Evolutionary conservation across 2,113 vertebrate species (phyloP).

Genomic region (Dolichotis patagonum): DNA sequence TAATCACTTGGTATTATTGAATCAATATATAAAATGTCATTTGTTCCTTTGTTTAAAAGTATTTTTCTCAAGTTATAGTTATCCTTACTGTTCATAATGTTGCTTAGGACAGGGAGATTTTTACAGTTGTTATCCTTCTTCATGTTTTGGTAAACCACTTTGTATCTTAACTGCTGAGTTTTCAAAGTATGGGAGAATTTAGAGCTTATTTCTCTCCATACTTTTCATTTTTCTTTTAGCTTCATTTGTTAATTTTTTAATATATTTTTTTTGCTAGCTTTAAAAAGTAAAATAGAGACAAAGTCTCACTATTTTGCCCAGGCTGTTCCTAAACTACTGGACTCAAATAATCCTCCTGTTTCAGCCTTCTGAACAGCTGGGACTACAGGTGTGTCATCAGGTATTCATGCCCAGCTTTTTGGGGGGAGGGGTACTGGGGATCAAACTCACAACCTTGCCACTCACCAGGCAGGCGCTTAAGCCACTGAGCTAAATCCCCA

Average conservation of each 20-base stretch:
- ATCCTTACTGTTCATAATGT: not conserved
- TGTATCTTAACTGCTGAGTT: not conserved
- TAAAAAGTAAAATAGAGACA: not conserved
- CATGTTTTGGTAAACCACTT: not conserved
- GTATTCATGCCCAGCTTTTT: not conserved
- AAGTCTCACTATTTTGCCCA: not conserved
- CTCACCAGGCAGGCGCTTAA: too few species aligned
- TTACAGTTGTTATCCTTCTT: not conserved
- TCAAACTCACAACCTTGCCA: too few species aligned
- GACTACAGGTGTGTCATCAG: too few species aligned
- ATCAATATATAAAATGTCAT: not conserved
- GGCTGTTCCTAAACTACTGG: not conserved
- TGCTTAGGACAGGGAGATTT: not conserved
- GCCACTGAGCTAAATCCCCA: too few species aligned
- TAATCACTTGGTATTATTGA: not conserved
- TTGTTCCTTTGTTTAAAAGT: constrained; percentile 3
- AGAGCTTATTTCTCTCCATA: not conserved
- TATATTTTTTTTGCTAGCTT: not conserved
- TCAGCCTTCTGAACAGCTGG: not conserved
- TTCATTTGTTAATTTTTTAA: constrained; percentile 34
- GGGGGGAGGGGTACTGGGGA: too few species aligned
- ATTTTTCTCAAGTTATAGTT: constrained; percentile 46
- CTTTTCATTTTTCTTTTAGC: constrained; percentile 38
- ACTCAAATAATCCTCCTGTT: not conserved
- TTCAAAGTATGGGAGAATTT: not conserved